These are phyloP conservation scores for Ophthalmolycus amberensis DNA, from an alignment of 2,113 vertebrate genomes.

Conservation along the genomic window DNA sequence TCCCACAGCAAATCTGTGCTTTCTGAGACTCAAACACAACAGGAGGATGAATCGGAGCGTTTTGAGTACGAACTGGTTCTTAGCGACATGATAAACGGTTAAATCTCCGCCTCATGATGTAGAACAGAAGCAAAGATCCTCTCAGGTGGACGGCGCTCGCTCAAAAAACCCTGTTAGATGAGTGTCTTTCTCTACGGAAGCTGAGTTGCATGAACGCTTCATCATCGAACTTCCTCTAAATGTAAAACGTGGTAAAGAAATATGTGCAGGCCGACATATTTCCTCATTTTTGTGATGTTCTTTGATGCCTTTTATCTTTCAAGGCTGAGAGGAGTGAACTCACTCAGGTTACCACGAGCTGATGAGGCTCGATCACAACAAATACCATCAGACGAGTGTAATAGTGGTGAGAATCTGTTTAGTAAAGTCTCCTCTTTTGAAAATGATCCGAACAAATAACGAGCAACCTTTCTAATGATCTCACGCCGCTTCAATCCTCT, in stretches of 20 bases:
- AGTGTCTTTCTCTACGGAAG: background rate
- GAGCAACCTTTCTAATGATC: no score
- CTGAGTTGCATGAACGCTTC: background rate
- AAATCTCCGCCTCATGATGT: background rate
- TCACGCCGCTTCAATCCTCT: background rate
- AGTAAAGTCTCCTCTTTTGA: no score
- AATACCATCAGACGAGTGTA: background rate
- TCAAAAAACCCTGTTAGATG: no score
- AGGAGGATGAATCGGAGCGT: background rate
- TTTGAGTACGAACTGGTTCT: background rate
- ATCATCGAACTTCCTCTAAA: background rate
- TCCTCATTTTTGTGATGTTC: background rate
- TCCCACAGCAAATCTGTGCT: background rate
- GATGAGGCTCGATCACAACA: background rate
- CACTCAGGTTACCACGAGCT: background rate
- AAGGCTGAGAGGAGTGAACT: background rate
- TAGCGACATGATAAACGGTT: background rate
- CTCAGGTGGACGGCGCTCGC: no score
- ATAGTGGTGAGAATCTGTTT: background rate
- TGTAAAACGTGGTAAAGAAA: background rate
- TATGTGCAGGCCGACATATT: background rate
- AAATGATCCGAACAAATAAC: no score
- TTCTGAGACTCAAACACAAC: background rate
- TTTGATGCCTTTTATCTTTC: background rate
- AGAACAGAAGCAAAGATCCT: background rate